Evolutionary conservation across 2,113 vertebrate genomes (phyloP).

Genomic region (Pluvianellus socialis): DNA sequence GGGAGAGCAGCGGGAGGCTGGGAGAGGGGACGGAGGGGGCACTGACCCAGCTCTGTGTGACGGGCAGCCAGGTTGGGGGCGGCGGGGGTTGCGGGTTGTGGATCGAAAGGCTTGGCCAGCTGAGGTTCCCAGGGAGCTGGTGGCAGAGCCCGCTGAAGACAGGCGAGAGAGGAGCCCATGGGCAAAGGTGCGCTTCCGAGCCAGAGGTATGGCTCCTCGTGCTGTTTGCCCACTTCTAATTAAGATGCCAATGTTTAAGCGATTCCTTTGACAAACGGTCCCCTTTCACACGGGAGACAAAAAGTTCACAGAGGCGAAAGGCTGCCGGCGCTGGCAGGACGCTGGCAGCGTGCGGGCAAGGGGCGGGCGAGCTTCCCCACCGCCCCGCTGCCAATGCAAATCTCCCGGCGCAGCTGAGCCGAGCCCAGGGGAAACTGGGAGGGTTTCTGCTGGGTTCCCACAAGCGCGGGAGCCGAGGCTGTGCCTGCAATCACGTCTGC

Average conservation of each 20-base stretch:
- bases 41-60: background rate
- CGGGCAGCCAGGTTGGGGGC: background rate
- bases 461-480: background rate
- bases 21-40: background rate
- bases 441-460: constrained; percentile 44
- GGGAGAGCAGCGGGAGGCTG: background rate
- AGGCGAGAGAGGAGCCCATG: background rate
- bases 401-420: background rate
- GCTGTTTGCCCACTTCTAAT: background rate
- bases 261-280: constrained; percentile 2
- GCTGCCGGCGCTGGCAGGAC: constrained; percentile 8
- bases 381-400: constrained; percentile 48
- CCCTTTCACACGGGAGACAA: constrained; percentile 45
- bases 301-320: constrained; percentile 48
- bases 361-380: background rate
- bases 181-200: background rate
- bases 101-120: background rate
- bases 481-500: constrained; percentile 62
- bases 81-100: background rate
- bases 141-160: rapidly evolving
- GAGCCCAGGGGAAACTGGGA: background rate
- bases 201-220: background rate
- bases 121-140: background rate
- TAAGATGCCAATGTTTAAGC: constrained; percentile 2
- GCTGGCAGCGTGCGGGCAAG: background rate